Percentiles rank a stretch among this genome's conserved stretches.
Evolutionary conservation across 2,113 vertebrate species (phyloP).

Genomic region (Ctenodactylus gundi): DNA sequence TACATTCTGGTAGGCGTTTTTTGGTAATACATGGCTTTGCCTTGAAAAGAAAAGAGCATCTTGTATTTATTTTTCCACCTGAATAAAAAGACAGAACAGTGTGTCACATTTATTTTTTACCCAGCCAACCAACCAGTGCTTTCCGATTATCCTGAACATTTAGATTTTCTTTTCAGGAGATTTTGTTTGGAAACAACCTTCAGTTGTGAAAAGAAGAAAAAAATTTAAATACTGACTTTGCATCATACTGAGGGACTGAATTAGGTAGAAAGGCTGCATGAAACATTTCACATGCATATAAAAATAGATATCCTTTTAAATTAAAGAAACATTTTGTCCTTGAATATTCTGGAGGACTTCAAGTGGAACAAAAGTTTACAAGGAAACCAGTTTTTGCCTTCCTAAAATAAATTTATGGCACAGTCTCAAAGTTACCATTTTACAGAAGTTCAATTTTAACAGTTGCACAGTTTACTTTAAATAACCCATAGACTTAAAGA

Average conservation of each 20-base stretch:
- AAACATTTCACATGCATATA: conserved; percentile 37
- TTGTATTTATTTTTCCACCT: not conserved
- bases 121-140: not conserved
- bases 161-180: conserved; percentile 36
- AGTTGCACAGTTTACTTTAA: conserved; percentile 17
- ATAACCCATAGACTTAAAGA: not conserved
- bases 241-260: conserved; percentile 12
- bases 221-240: conserved; percentile 17
- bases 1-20: not conserved
- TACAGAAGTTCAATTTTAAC: not conserved
- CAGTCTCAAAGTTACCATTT: conserved; percentile 35
- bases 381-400: conserved; percentile 54
- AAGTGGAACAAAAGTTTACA: conserved; percentile 65
- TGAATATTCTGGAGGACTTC: conserved; percentile 45
- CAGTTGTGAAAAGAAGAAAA: not conserved
- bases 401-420: conserved; percentile 47
- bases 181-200: conserved; percentile 58
- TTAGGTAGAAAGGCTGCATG: conserved; percentile 29
- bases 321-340: conserved; percentile 58
- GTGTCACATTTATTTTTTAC: not conserved
- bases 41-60: not conserved
- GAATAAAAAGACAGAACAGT: not conserved
- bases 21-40: not conserved
- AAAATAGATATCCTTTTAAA: conserved; percentile 60
- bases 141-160: not conserved